Base-by-base conservation (phyloP, 2,888 invertebrate genomes). In the Laothoe populi region DNA sequence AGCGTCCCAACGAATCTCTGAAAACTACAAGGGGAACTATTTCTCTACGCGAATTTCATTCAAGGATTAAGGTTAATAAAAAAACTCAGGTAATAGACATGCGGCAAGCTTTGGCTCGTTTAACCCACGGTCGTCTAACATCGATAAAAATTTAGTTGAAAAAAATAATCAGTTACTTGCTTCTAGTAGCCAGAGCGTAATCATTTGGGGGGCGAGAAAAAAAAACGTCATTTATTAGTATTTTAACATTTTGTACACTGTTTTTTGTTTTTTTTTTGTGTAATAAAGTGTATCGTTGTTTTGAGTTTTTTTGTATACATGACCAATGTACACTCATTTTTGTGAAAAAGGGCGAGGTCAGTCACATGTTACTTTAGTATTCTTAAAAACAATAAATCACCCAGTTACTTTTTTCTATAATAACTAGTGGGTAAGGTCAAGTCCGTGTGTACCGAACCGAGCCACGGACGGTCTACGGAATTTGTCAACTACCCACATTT, bases 101-200 rank as follows among this genome's bases (percentile, higher is more conserved):
- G 90, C 88, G 85, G 53, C 81, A 88, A 89, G 89, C 89, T 58
- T 80, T 79, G 79, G 69, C 71, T 64, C 70, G 67, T 69, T 63
- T 64, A 70, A 72, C 71, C 70, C 77, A 82, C 78, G 79, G 78
- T 73, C 64, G 71, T 71, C 91, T 91, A 92, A 92, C 91, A 91
- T 71, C 82, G 81, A 90, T 69, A 75, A 73, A 71, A 65, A 69
- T 62, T 71, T 73, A 65, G 66, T 66, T 62, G 66, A 68, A 70
- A 64, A 66, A 76, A 77, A 75, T 74, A 74, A 71, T 71, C 82
- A 88, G 81, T 92, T 90, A 92, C 92, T 92, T 92, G 92, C 90
- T 91, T 91, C 92, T 92, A 92, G 92, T 92, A 92, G 92, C 92
- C 90, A 92, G 86, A 91, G 90, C 92, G 92, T 90, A 90, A 88